Evolutionary conservation across 2,113 vertebrate species (phyloP).

Genomic region (Leucosticte australis): DNA sequence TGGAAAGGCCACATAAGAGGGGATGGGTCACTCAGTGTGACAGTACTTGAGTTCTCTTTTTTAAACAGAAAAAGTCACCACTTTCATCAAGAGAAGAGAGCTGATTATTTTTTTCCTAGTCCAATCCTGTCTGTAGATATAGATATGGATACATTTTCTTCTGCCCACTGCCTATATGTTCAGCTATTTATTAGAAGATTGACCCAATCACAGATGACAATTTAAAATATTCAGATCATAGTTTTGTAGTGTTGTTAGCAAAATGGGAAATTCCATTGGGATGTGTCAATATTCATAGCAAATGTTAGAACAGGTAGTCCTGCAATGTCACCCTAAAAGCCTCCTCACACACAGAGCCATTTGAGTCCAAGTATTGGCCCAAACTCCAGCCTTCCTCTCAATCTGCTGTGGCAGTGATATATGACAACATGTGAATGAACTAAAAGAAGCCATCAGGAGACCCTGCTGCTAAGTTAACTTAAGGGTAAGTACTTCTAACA

Average conservation of each 20-base stretch:
- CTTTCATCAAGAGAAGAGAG: background rate
- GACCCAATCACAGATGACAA: background rate
- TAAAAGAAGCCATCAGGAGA: background rate
- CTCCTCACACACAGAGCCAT: background rate
- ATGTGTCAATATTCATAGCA: background rate
- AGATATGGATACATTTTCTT: background rate
- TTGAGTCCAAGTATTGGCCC: rapidly evolving
- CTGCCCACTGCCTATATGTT: background rate
- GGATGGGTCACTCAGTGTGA: background rate
- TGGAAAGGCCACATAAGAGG: background rate
- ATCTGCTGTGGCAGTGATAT: background rate
- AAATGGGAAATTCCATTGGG: background rate
- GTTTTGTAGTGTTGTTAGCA: background rate
- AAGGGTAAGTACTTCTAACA: background rate
- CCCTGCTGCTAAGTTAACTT: background rate
- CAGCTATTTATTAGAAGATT: background rate
- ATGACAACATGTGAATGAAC: background rate
- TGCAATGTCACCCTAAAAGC: background rate
- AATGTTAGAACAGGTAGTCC: background rate
- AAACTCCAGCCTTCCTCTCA: background rate
- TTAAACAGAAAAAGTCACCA: background rate
- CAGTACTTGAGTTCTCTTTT: background rate
- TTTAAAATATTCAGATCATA: background rate
- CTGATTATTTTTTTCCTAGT: background rate
- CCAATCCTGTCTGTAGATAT: background rate